A percentile compares a stretch with the other conserved stretches of the same genome.
Evolutionary conservation across 2,113 vertebrate genomes (phyloP).

Genomic region (Stictonetta naevosa): DNA sequence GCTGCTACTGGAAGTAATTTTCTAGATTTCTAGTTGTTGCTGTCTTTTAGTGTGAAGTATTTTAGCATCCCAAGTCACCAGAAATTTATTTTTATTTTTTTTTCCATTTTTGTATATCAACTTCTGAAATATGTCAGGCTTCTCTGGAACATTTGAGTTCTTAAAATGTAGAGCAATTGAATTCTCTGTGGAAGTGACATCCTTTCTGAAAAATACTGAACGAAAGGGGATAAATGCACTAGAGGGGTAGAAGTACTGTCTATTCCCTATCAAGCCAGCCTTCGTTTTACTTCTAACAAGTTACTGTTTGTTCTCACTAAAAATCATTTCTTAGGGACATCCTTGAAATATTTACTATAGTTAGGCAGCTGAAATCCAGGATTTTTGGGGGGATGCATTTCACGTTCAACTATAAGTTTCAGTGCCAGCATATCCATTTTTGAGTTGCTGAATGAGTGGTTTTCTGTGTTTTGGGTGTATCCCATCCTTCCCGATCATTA

Average conservation of each 20-base stretch:
- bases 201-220: conserved; percentile 30
- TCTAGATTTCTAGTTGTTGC: neutral
- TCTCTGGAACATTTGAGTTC: neutral
- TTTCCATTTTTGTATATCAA: neutral
- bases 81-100: neutral
- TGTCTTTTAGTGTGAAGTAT: neutral
- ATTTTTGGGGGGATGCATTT: conserved; percentile 29
- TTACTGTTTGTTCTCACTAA: conserved; percentile 15
- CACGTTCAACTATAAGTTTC: conserved; percentile 46
- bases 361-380: conserved; percentile 1
- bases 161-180: conserved; percentile 54
- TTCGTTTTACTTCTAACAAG: neutral
- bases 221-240: conserved; percentile 21
- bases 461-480: conserved; percentile 56
- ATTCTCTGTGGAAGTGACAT: conserved; percentile 58
- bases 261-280: neutral
- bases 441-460: conserved; percentile 63
- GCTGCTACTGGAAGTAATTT: neutral
- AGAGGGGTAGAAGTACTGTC: neutral
- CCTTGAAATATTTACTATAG: conserved; percentile 25
- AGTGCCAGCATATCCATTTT: conserved; percentile 51
- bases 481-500: conserved; percentile 60
- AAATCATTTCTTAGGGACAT: neutral
- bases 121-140: conserved; percentile 3
- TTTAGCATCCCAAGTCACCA: neutral